phyloP scores from a whole-genome alignment of 37 sponge, comb jelly and placozoan species.

The Eunapius fragilis region DNA sequence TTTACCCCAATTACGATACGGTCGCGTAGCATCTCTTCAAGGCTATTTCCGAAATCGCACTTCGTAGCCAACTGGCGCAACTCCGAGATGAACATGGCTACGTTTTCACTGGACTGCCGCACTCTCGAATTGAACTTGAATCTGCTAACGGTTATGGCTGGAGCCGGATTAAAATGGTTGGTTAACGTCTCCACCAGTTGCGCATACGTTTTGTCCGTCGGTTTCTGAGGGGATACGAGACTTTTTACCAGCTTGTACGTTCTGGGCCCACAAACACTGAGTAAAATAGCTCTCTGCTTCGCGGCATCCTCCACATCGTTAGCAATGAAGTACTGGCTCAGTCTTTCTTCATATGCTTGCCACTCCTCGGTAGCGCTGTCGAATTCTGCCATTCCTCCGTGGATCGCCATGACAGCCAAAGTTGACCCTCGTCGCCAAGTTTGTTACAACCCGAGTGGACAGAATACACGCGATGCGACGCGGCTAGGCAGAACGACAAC shows the following conservation, averaged over 20 bases:
- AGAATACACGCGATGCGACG: not conserved
- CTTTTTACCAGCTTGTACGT: not conserved
- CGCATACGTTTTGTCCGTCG: not conserved
- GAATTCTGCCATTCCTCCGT: not conserved
- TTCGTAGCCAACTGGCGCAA: not conserved
- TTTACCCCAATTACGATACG: conserved; percentile 2
- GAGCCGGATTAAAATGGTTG: not conserved
- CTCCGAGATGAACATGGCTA: not conserved
- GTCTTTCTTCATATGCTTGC: conserved; percentile 3
- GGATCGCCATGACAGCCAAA: not conserved
- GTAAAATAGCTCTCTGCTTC: not conserved
- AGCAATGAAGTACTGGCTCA: conserved; percentile 21
- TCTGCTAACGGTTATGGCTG: not conserved
- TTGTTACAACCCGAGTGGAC: not conserved
- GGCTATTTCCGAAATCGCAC: no score
- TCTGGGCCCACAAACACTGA: not conserved
- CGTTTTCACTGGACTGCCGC: not conserved
- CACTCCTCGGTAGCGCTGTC: conserved; percentile 10
- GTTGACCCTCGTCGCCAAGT: not conserved
- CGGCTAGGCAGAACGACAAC: not conserved
- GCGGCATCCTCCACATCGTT: not conserved
- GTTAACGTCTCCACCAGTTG: not conserved
- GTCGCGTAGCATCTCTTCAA: conserved; percentile 8
- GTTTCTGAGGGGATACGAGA: not conserved
- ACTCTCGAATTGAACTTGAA: not conserved